A percentile compares a stretch with the other conserved stretches of the same genome.
phyloP scores from a whole-genome alignment of 2,113 vertebrate genomes.

The Pelobates fuscus region DNA sequence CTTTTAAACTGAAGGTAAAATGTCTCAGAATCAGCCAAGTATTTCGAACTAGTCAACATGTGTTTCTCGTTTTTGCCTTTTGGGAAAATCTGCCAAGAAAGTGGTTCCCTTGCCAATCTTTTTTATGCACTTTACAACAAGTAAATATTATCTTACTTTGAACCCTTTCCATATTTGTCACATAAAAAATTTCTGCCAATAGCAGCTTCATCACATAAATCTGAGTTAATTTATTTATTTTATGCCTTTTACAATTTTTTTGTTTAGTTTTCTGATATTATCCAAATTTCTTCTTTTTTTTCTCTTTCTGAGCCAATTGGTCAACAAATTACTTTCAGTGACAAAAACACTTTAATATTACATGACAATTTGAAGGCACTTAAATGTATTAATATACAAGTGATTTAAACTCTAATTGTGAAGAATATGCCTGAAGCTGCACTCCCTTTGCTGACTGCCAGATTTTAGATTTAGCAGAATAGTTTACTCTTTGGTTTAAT shows the following conservation, averaged over 20 bases:
- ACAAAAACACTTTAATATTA: constrained; percentile 28
- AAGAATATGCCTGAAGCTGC: constrained; percentile 1
- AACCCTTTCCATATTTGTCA: constrained; percentile 48
- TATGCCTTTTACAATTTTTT: constrained; percentile 35
- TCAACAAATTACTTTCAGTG: constrained; percentile 34
- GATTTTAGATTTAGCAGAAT: background rate
- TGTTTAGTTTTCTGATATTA: constrained; percentile 33
- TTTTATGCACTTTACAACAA: constrained; percentile 48
- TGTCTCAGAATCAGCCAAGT: constrained; percentile 32
- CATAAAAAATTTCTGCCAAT: constrained; percentile 44
- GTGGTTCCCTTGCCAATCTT: constrained; percentile 38
- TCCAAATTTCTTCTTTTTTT: constrained; percentile 2
- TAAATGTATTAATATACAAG: constrained; percentile 17
- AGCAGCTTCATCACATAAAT: constrained; percentile 35
- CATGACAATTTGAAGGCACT: constrained; percentile 24
- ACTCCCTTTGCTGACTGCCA: background rate
- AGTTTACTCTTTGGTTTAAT: background rate
- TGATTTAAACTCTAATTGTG: constrained; percentile 7
- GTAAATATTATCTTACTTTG: constrained; percentile 51
- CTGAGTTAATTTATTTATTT: constrained; percentile 34
- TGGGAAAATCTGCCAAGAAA: constrained; percentile 36
- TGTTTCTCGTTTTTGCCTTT: constrained; percentile 38
- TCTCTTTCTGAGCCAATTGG: constrained; percentile 9
- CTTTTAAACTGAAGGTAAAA: constrained; percentile 18
- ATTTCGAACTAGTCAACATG: constrained; percentile 31